Evolutionary conservation across 1,140 invertebrate genomes (phyloP).

Genomic region (Plutomurus gul): DNA sequence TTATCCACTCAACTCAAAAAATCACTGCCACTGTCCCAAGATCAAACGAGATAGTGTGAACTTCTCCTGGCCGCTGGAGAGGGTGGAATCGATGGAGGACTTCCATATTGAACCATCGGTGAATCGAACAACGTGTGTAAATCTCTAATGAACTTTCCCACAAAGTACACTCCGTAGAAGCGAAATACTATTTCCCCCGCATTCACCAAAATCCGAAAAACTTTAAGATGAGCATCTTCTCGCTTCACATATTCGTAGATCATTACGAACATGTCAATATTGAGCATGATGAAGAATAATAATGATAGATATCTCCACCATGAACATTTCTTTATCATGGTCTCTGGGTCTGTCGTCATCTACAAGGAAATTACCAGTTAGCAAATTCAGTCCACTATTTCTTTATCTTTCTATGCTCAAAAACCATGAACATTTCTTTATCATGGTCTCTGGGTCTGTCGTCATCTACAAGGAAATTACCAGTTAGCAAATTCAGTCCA

Average conservation of each 20-base stretch:
- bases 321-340: slow-evolving; percentile 46
- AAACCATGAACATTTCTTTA: slow-evolving; percentile 47
- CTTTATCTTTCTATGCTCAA: too few relatives aligned
- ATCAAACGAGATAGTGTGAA: background rate
- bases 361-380: background rate
- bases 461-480: slow-evolving; percentile 42
- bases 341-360: slow-evolving; percentile 50
- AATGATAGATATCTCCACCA: slow-evolving; percentile 45
- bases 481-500: background rate
- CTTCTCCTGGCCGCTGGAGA: slow-evolving; percentile 22
- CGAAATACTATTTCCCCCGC: slow-evolving; percentile 41
- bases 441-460: slow-evolving; percentile 48
- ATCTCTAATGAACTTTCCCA: slow-evolving; percentile 48
- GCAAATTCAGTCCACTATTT: too few relatives aligned
- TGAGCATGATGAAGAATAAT: slow-evolving; percentile 39
- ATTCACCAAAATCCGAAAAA: slow-evolving; percentile 30
- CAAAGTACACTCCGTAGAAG: slow-evolving; percentile 47
- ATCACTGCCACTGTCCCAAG: background rate
- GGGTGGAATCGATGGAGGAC: slow-evolving; percentile 26
- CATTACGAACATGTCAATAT: slow-evolving; percentile 37
- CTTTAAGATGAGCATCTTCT: slow-evolving; percentile 25
- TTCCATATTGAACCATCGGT: slow-evolving; percentile 42
- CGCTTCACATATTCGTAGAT: slow-evolving; percentile 33
- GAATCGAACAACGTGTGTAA: slow-evolving; percentile 39
- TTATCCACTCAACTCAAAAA: too few relatives aligned